Evolutionary conservation across 2,888 invertebrate genomes (phyloP).

Genomic region (Euproctis similis): DNA sequence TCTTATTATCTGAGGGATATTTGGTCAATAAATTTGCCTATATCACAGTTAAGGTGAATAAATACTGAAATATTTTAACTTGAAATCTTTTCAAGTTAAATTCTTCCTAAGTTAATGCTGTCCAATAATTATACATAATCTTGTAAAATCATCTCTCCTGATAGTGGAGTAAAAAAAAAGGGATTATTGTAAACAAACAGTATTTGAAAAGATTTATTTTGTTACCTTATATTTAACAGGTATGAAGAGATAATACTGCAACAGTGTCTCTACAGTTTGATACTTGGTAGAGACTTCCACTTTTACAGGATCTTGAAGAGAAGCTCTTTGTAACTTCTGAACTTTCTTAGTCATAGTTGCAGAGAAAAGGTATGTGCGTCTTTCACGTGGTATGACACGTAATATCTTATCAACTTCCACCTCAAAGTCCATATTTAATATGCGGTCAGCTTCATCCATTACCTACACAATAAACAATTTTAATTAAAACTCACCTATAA

Average conservation of each 20-base stretch:
- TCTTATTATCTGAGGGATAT: too few species aligned
- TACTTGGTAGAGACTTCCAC: slow-evolving; percentile 98
- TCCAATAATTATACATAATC: too few species aligned
- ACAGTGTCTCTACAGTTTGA: slow-evolving; percentile 97
- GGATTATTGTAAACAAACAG: too few species aligned
- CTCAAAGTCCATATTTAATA: slow-evolving; percentile 99
- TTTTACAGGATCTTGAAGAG: slow-evolving; percentile 93
- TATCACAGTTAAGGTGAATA: too few species aligned
- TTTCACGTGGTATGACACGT: slow-evolving; percentile 90
- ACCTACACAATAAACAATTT: too few species aligned
- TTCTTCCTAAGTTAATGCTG: too few species aligned
- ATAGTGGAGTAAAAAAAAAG: too few species aligned
- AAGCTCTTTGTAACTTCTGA: slow-evolving; percentile 96
- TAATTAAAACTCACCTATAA: too few species aligned
- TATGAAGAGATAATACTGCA: slow-evolving; percentile 96
- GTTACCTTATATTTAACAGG: slow-evolving; percentile 95
- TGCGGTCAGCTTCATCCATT: slow-evolving; percentile 99
- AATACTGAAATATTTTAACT: too few species aligned
- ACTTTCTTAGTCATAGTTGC: slow-evolving; percentile 99
- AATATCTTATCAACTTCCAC: slow-evolving; percentile 97
- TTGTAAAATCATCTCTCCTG: too few species aligned
- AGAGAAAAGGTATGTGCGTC: slow-evolving; percentile 95
- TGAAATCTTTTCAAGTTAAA: too few species aligned
- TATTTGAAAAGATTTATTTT: not conserved
- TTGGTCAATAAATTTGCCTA: too few species aligned